A percentile compares a stretch with the other conserved stretches of the same genome.
Evolutionary conservation across 2,113 vertebrate species (phyloP).

Genomic region (Ploceus nigricollis): DNA sequence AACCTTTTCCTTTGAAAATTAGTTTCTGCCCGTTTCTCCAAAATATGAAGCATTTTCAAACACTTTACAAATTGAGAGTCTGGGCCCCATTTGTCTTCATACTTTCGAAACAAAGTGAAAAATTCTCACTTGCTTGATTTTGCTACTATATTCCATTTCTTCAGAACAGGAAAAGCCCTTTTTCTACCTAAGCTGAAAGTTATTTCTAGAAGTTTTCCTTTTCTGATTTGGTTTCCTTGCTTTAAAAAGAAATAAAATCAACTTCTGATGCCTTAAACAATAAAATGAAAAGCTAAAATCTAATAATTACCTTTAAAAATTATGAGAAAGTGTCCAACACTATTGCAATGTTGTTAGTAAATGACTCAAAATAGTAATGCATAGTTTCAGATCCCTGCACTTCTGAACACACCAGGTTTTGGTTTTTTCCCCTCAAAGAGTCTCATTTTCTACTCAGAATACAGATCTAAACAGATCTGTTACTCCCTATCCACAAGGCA

Average conservation of each 20-base stretch:
- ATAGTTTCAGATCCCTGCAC: neutral
- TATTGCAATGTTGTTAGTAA: neutral
- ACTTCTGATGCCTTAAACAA: neutral
- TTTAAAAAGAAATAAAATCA: neutral
- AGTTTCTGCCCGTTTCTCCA: neutral
- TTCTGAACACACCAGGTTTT: neutral
- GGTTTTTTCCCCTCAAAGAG: neutral
- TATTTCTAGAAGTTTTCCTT: fast-evolving
- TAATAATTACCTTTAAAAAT: neutral
- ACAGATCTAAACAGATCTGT: neutral
- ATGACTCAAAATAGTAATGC: neutral
- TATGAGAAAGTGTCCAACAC: neutral
- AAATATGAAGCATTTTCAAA: neutral
- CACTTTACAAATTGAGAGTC: neutral
- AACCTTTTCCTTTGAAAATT: neutral
- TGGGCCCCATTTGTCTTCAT: neutral
- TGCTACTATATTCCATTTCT: neutral
- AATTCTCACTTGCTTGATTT: neutral
- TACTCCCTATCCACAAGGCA: neutral
- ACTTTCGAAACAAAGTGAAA: neutral
- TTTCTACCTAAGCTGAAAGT: neutral
- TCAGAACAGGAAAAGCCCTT: neutral
- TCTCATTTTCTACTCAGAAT: neutral
- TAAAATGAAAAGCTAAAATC: neutral
- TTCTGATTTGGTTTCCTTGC: neutral